phyloP scores from a whole-genome alignment of 2,888 invertebrate species.

The Melanargia galathea region DNA sequence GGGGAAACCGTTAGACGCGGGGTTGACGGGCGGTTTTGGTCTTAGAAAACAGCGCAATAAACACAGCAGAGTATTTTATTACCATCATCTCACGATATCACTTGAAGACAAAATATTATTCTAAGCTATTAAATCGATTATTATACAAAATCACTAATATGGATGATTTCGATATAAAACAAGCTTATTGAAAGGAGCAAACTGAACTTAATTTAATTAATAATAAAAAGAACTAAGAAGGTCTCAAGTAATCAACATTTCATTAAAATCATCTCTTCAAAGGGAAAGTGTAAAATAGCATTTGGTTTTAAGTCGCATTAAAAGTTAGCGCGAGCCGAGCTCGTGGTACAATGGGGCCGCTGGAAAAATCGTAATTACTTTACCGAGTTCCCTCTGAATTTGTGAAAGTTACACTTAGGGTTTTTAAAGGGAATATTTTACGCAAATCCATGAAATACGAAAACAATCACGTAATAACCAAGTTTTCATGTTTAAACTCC shows the following conservation, averaged over 20 bases:
- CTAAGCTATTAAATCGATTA: background rate
- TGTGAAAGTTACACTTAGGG: conserved; percentile 65
- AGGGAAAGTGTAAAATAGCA: conserved; percentile 74
- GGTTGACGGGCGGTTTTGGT: no score
- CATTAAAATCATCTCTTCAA: conserved; percentile 67
- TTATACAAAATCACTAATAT: background rate
- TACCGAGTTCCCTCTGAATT: conserved; percentile 70
- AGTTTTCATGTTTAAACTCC: background rate
- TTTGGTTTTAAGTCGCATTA: conserved; percentile 79
- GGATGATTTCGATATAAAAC: background rate
- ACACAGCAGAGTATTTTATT: no score
- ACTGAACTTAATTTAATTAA: conserved; percentile 3
- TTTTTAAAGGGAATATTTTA: conserved; percentile 25
- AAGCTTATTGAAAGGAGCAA: background rate
- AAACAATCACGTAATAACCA: background rate
- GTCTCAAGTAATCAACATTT: conserved; percentile 52
- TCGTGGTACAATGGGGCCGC: conserved; percentile 73
- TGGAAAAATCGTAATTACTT: conserved; percentile 80
- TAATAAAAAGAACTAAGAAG: no score
- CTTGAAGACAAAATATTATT: no score
- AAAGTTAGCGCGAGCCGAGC: conserved; percentile 77
- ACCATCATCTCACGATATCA: no score
- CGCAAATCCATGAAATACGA: conserved; percentile 3
- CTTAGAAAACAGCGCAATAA: no score
- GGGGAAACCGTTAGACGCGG: no score